phyloP scores from a whole-genome alignment of 2,113 vertebrate species.

The Paralichthys olivaceus region DNA sequence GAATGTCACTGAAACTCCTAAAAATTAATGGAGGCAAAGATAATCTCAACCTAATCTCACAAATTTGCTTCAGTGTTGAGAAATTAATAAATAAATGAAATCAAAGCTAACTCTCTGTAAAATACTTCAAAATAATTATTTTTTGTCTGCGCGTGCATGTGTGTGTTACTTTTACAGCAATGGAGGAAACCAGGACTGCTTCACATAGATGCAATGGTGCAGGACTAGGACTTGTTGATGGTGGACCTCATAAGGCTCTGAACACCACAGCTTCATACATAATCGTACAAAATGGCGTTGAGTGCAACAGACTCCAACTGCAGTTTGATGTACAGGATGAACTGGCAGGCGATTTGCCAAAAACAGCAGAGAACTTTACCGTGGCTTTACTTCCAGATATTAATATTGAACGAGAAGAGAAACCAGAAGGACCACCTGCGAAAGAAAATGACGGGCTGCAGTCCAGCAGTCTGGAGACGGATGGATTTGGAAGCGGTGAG shows the following conservation, averaged over 20 bases:
- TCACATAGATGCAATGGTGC: conserved; percentile 61
- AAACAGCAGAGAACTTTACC: conserved; percentile 2
- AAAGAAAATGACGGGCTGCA: conserved; percentile 25
- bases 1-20: no score
- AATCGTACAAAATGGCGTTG: not conserved
- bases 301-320: conserved; percentile 6
- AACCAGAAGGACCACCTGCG: not conserved
- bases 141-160: not conserved
- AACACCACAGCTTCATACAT: conserved; percentile 27
- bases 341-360: not conserved
- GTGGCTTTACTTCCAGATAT: not conserved
- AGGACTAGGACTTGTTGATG: conserved; percentile 17
- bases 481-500: conserved; percentile 22
- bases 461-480: conserved; percentile 7
- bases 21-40: no score
- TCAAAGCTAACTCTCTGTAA: not conserved
- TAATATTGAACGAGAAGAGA: conserved; percentile 2
- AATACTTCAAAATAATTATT: not conserved
- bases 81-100: no score
- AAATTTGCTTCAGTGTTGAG: no score
- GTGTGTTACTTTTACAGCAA: conserved; percentile 26
- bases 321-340: conserved; percentile 30
- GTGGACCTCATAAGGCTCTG: conserved; percentile 35
- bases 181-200: conserved; percentile 14
- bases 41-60: no score